phyloP scores from a whole-genome alignment of 1,140 invertebrate species.

The Sminthurides bifidus region DNA sequence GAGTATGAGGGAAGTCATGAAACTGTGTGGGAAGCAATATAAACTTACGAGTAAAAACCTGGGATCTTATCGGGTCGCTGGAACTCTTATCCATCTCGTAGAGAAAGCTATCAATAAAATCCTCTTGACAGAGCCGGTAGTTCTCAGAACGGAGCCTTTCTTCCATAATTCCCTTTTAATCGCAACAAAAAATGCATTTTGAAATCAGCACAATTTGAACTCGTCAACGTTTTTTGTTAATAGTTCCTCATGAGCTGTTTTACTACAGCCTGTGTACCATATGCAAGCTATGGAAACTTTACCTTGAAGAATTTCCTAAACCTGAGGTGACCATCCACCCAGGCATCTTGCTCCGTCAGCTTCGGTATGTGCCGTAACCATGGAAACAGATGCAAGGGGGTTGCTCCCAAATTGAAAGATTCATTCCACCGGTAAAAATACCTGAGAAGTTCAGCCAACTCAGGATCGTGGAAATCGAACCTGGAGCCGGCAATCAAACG shows the following conservation, averaged over 20 bases:
- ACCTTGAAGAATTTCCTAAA: slow-evolving; percentile 10
- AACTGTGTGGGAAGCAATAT: not conserved
- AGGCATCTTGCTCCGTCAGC: not conserved
- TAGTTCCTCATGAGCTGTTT: not conserved
- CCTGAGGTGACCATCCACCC: not conserved
- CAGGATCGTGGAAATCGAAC: slow-evolving; percentile 37
- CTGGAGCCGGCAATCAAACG: slow-evolving; percentile 41
- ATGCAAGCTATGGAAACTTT: not conserved
- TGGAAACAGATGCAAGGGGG: slow-evolving; percentile 8
- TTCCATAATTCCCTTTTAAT: slow-evolving; percentile 6
- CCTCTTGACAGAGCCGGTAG: slow-evolving; percentile 4
- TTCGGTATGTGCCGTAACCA: not conserved
- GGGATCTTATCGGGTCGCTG: not conserved
- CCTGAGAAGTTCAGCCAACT: slow-evolving; percentile 5
- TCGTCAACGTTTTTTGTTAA: not conserved
- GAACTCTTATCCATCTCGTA: slow-evolving; percentile 12
- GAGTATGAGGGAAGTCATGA: not conserved
- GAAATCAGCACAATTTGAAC: not conserved
- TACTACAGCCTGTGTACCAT: not conserved
- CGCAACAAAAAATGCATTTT: not conserved
- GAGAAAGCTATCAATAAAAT: slow-evolving; percentile 18
- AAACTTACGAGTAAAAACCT: slow-evolving; percentile 7
- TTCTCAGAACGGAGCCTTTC: not conserved
- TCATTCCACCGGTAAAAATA: slow-evolving; percentile 8
- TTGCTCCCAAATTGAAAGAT: slow-evolving; percentile 4